Percentiles rank a stretch among this genome's conserved stretches.
Evolutionary conservation across 1,140 invertebrate genomes (phyloP).

Genomic region (Drosophila rhopaloa): DNA sequence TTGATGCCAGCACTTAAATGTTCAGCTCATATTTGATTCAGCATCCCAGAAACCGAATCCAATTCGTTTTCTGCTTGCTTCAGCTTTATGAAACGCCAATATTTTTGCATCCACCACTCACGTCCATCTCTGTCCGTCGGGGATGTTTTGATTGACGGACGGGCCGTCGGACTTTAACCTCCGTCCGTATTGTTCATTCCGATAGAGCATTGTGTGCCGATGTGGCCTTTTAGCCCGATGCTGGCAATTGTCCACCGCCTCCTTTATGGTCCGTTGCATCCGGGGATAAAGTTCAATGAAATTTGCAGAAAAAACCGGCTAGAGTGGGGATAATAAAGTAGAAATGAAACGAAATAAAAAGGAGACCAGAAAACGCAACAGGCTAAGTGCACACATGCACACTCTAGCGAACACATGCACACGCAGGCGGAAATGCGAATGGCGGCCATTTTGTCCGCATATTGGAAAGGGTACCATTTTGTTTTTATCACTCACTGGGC

Average conservation of each 20-base stretch:
- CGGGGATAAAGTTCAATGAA: slow-evolving; percentile 23
- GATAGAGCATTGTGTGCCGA: slow-evolving; percentile 24
- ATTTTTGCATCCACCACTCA: slow-evolving; percentile 15
- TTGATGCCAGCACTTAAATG: background rate
- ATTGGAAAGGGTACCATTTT: background rate
- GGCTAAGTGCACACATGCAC: slow-evolving; percentile 12
- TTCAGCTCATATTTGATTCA: background rate
- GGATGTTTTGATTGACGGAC: slow-evolving; percentile 32
- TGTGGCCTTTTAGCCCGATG: slow-evolving; percentile 36
- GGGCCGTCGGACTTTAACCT: slow-evolving; percentile 12
- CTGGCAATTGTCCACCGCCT: slow-evolving; percentile 25
- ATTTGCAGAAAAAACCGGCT: slow-evolving; percentile 22
- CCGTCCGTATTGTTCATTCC: slow-evolving; percentile 16
- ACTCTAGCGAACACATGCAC: background rate
- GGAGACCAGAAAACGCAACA: slow-evolving; percentile 32
- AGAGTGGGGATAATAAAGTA: slow-evolving; percentile 31
- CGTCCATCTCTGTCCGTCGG: slow-evolving; percentile 18
- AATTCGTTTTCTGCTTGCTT: background rate
- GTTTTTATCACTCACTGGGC: background rate
- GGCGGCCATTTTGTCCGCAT: slow-evolving; percentile 12
- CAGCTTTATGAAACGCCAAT: slow-evolving; percentile 16
- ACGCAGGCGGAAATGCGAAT: slow-evolving; percentile 17
- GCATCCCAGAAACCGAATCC: background rate
- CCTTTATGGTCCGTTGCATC: slow-evolving; percentile 41
- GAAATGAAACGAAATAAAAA: slow-evolving; percentile 33